Base-by-base conservation (phyloP, 2,888 invertebrate species). In the Drosophila testacea region DNA sequence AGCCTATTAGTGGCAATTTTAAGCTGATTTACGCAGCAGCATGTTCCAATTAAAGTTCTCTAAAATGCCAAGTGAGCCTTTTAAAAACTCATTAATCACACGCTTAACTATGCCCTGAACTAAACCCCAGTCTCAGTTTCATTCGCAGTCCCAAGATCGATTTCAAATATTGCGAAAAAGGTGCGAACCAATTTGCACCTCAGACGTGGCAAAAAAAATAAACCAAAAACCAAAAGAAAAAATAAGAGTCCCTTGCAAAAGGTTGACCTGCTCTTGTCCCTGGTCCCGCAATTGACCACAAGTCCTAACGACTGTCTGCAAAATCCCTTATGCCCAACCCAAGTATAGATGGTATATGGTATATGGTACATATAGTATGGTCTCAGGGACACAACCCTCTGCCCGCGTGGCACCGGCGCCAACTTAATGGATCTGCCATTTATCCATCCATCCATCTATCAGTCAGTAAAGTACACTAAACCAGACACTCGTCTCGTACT, bases 31-130 rank as follows among this genome's bases (percentile, higher is more conserved):
- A 89, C 87, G 85, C 88, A 83, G 89, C 88, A 83, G 86, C 89
- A 79, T 81, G 88, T 89, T 88, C 90, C 91, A 90, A 90, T 90
- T 90, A 90, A 91, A 88, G 69, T 85, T 79, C 83, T 82, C 88
- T 72, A 77, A 85, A 79, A 78, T 85, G 79, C 80, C 79, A 82
- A 87, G 83, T 80, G 88, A 91, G 88, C 89, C 92, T 91, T 90
- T 91, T 91, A 92, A 91, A 91, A 91, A 82, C 80, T 90, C 92
- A 91, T 91, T 91, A 91, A 91, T 92, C 92, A 91, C 89, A 83
- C 85, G 87, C 86, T 88, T 91, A 91, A 91, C 91, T 87, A 91
- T 88, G 87, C 59, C 60, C 56, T 16, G 48, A 39, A 55, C 72
- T 47, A 57, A 56, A 50, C 13, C 30, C 10, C 62, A 62, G 65